Conservation (phyloP, 2,888 invertebrate species). For the Euplagia quadripunctaria region DNA sequence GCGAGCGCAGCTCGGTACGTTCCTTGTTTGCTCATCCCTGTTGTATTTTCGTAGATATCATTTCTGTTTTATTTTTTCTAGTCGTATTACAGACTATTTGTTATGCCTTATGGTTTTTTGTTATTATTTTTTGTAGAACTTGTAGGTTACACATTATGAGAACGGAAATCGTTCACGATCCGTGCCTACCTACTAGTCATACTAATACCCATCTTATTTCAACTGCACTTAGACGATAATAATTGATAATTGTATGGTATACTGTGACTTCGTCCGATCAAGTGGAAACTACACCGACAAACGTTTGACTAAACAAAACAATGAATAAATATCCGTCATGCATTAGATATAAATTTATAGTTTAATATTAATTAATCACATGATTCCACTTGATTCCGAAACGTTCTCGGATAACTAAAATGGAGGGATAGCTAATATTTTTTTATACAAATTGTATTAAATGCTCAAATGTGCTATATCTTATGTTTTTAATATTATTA, state of each 20-base stretch:
- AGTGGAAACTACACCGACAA: slow-evolving; percentile 48
- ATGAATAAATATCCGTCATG: slow-evolving; percentile 55
- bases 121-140: slow-evolving; percentile 63
- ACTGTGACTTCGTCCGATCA: slow-evolving; percentile 59
- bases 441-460: slow-evolving; percentile 82
- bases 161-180: slow-evolving; percentile 68
- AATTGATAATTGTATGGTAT: slow-evolving; percentile 57
- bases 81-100: slow-evolving; percentile 72
- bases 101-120: slow-evolving; percentile 57
- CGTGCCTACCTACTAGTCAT: slow-evolving; percentile 75
- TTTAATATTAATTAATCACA: slow-evolving; percentile 33
- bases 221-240: slow-evolving; percentile 55
- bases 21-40: slow-evolving; percentile 79
- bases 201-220: slow-evolving; percentile 66
- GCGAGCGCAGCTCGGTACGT: slow-evolving; percentile 81
- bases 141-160: slow-evolving; percentile 59
- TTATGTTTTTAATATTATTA: slow-evolving; percentile 84
- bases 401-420: slow-evolving; percentile 63
- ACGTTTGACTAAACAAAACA: slow-evolving; percentile 50
- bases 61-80: slow-evolving; percentile 70
- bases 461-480: slow-evolving; percentile 84
- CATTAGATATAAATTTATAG: slow-evolving; percentile 46
- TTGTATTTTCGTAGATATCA: slow-evolving; percentile 66
- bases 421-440: slow-evolving; percentile 76
- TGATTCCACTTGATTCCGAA: slow-evolving; percentile 58